These are phyloP conservation scores for Potamilus streckersoni DNA, from an alignment of 1,140 invertebrate genomes.

Conservation along the genomic window DNA sequence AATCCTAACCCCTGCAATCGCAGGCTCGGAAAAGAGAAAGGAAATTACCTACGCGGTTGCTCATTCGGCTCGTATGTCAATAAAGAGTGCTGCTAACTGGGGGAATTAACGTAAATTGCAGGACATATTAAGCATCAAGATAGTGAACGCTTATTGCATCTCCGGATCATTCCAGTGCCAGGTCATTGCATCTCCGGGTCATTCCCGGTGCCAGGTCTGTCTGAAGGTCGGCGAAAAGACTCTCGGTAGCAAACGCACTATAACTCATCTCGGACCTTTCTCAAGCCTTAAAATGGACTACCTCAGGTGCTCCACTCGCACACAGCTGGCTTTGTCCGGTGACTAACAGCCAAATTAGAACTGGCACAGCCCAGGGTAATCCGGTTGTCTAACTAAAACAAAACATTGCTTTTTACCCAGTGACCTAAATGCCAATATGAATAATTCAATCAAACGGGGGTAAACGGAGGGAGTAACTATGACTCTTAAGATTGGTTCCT, in stretches of 20 bases:
- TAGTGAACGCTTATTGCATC: conserved; percentile 86
- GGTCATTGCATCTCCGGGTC: conserved; percentile 79
- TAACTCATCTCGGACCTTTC: no score
- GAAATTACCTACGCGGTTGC: no score
- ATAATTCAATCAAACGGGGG: conserved; percentile 80
- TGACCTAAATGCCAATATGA: conserved; percentile 83
- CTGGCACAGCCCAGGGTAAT: conserved; percentile 80
- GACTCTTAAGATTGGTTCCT: conserved; percentile 72
- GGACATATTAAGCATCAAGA: conserved; percentile 82
- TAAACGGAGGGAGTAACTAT: conserved; percentile 86
- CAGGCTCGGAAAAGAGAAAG: no score
- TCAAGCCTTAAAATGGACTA: background rate
- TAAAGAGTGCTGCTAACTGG: conserved; percentile 78
- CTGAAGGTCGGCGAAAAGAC: no score
- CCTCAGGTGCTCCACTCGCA: conserved; percentile 22
- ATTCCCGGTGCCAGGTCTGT: conserved; percentile 35
- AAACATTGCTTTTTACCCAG: conserved; percentile 76
- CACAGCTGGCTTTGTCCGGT: conserved; percentile 56
- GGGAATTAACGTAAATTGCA: conserved; percentile 84
- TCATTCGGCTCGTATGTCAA: no score
- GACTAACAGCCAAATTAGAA: conserved; percentile 81
- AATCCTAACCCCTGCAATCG: no score
- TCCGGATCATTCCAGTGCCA: no score
- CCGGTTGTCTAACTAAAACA: conserved; percentile 85
- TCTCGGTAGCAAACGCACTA: no score